Percentiles rank a stretch among this genome's conserved stretches.
Conservation (phyloP, 2,888 invertebrate species). For the Phalera bucephala region DNA sequence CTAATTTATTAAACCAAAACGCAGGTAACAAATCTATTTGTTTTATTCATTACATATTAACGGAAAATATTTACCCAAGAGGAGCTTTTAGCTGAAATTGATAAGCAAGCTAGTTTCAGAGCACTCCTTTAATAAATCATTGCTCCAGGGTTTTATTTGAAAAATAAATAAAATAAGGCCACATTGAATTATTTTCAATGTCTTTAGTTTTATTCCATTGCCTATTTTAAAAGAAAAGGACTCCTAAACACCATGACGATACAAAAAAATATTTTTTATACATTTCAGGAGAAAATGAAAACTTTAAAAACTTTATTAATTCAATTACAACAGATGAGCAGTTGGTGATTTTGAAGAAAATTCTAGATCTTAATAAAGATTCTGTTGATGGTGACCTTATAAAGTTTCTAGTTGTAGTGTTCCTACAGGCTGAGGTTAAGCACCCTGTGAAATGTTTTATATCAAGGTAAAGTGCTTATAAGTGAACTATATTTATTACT, state of each 20-base stretch:
- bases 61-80: no score
- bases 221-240: no score
- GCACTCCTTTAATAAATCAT: no score
- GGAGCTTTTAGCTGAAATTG: no score
- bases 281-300: slow-evolving; percentile 32
- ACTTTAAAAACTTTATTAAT: slow-evolving; percentile 37
- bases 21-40: slow-evolving; percentile 16
- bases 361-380: slow-evolving; percentile 29
- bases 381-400: slow-evolving; percentile 22
- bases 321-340: slow-evolving; percentile 54
- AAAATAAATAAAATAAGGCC: no score
- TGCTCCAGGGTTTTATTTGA: no score
- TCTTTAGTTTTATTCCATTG: no score
- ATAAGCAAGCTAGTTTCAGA: no score
- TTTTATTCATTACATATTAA: background rate
- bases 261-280: background rate
- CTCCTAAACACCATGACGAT: no score
- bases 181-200: no score
- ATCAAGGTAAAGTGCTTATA: slow-evolving; percentile 44
- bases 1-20: slow-evolving; percentile 17
- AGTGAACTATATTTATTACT: background rate
- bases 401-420: slow-evolving; percentile 51
- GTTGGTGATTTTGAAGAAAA: slow-evolving; percentile 44
- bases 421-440: slow-evolving; percentile 57
- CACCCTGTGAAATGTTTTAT: slow-evolving; percentile 70